Conservation (phyloP, 2,113 vertebrate species). For the Brienomyrus brachyistius region DNA sequence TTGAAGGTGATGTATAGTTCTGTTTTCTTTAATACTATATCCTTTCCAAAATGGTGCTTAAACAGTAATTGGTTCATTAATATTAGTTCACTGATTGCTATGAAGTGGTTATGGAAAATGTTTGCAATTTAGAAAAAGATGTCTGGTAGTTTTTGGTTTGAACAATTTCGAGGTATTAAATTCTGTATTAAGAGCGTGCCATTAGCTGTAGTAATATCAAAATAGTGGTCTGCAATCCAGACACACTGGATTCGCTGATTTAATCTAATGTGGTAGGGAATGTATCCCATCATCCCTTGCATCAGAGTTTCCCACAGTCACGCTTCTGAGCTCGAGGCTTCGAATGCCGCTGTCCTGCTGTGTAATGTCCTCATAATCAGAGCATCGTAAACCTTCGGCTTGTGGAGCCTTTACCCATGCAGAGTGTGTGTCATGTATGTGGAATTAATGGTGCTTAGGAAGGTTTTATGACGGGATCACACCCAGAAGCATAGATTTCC, state of each 20-base stretch:
- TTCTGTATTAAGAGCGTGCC: neutral
- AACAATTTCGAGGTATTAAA: neutral
- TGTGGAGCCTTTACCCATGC: neutral
- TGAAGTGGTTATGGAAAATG: neutral
- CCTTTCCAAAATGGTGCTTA: neutral
- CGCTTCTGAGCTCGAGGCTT: neutral
- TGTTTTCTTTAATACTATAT: neutral
- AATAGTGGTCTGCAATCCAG: neutral
- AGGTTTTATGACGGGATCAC: neutral
- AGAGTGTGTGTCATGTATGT: neutral
- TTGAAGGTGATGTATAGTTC: neutral
- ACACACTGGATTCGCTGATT: neutral
- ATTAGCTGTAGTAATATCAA: neutral
- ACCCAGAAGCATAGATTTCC: neutral
- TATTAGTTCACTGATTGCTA: neutral
- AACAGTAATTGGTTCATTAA: neutral
- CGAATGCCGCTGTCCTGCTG: neutral
- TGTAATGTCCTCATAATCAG: neutral
- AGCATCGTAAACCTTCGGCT: neutral
- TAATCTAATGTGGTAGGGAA: neutral
- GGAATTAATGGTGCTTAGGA: neutral
- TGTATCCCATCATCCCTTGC: neutral
- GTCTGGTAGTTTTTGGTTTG: neutral
- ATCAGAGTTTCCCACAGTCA: neutral
- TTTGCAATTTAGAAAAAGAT: neutral